Evolutionary conservation across 2,888 invertebrate species (phyloP), one percentile per base, ranked within the genome.

Genomic region (Thecophora atra): DNA sequence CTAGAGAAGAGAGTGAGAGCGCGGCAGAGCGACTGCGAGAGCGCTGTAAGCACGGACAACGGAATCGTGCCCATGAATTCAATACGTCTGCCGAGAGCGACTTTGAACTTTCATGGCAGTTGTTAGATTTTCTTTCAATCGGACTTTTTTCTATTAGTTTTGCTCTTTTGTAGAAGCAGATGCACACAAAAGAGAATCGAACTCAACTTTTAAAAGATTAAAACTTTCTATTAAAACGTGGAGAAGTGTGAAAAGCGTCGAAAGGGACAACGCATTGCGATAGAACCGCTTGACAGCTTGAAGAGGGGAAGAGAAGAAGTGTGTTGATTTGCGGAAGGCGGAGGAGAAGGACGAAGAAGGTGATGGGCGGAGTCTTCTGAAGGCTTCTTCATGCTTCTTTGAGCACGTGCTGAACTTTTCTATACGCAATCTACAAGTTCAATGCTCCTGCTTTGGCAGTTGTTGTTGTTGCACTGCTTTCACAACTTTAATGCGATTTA

Each of bases 221-320:
- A 70, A 63, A 70, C 63, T 63, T 70, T 70, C 42, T 37, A 70
- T 63, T 70, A 70, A 63, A 70, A 70, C 63, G 63, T 70, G 62
- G 37, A 63, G 63, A 70, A 63, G 30, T 42, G 67, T 56, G 19
- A 67, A 67, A 56, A 67, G 52, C 26, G 17, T 5, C 13, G 37
- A 56, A 42, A n/a, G 37, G 37, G 52, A 37, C 37, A 37, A 37
- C 37, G 37, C 37, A 11, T 37, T 37, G 37, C n/a, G n/a, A n/a
- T 37, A 37, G 7, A 37, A 11, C 6, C 37, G 6, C 37, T 37
- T 37, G 37, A 37, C 37, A 37, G 37, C 37, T 11, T 37, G 7
- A 37, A 37, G n/a, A 37, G 37, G 11, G 37, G 37, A 37, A 6
- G 30, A 30, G 30, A 8, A 30, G 4, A 67, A 30, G 30, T n/a